Evolutionary conservation across 2,797 vertebrate genomes (phyloP), one percentile per base, ranked within the genome.

Genomic region (Siniperca undulata): DNA sequence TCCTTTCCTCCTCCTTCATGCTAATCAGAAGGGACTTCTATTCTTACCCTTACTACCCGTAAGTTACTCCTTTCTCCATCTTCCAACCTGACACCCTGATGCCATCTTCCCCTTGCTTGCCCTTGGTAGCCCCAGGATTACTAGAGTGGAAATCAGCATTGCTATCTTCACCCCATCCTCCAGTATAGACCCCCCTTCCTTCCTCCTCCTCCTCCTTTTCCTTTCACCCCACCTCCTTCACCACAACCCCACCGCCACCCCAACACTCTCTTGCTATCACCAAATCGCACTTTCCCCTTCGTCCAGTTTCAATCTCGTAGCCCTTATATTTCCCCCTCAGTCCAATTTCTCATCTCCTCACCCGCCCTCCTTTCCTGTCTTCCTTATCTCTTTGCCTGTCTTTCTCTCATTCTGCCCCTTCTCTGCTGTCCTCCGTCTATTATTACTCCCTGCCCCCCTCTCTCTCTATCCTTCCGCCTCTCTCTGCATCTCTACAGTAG

Each of bases 21-120:
- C 97, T 97, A 95, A 95, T 93, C 96, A 98, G 97, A 97, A 98
- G 97, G 94, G 97, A 97, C 95, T 96, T 97, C 96, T 98, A 98
- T 97, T 97, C 97, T 92, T 98, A 98, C 91, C 97, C 97, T 94
- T 98, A 97, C 96, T 98, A 98, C 95, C 97, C 97, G 97, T 99
- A 97, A 98, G 97, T 98, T 85, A 94, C 91, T 89, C 84, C 52
- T 89, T 74, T 87, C 75, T 84, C 83, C 87, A 88, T 81, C 76
- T 22, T 61, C 75, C 83, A 58, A 72, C 56, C 80, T 48, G 19
- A 66, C 62, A n/a, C 75, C 78, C 52, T 74, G 74, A 80, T 17
- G 60, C 74, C 87, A 87, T 84, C 83, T 20, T 67, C 58, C 81
- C 88, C 76, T 83, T 87, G 72, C 89, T 84, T 87, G 83, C 72